A percentile compares a stretch with the other conserved stretches of the same genome.
These are phyloP conservation scores for Chaitophorus viminalis DNA, from an alignment of 2,888 invertebrate species.

Conservation along the genomic window DNA sequence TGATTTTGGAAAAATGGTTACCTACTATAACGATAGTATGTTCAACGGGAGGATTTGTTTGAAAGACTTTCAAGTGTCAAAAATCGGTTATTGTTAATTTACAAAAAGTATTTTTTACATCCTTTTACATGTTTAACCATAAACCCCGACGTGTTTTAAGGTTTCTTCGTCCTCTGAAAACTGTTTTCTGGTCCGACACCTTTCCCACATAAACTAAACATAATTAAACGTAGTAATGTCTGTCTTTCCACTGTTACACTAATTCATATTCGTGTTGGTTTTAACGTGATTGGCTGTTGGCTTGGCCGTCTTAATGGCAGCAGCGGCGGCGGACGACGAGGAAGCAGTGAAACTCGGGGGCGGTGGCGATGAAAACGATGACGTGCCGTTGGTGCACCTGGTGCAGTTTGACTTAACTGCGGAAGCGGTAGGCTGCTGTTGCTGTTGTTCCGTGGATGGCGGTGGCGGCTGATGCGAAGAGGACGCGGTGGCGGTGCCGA, in stretches of 20 bases:
- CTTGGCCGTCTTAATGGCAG: conserved; percentile 36
- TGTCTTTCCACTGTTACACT: background rate
- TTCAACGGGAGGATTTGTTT: too few relatives aligned
- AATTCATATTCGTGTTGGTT: conserved; percentile 37
- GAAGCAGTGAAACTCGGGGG: conserved; percentile 35
- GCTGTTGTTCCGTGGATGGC: background rate
- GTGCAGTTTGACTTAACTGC: background rate
- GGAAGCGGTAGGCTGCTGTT: background rate
- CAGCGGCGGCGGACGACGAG: background rate
- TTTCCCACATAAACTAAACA: background rate
- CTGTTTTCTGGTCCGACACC: background rate
- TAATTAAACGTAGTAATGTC: background rate
- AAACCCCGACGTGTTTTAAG: background rate
- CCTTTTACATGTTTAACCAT: too few relatives aligned
- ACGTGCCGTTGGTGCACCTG: conserved; percentile 32
- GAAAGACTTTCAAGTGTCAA: too few relatives aligned
- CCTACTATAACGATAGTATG: too few relatives aligned
- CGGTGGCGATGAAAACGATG: conserved; percentile 29
- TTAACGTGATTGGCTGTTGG: conserved; percentile 50
- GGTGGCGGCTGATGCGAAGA: background rate
- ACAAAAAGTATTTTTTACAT: too few relatives aligned
- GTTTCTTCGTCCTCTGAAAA: background rate
- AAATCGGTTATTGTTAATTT: too few relatives aligned
- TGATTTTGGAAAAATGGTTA: too few relatives aligned
- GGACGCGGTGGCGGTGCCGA: background rate